Percentiles rank a stretch among this genome's conserved stretches.
Conservation (phyloP, 1,140 invertebrate genomes). For the Lutraria rhynchaena region DNA sequence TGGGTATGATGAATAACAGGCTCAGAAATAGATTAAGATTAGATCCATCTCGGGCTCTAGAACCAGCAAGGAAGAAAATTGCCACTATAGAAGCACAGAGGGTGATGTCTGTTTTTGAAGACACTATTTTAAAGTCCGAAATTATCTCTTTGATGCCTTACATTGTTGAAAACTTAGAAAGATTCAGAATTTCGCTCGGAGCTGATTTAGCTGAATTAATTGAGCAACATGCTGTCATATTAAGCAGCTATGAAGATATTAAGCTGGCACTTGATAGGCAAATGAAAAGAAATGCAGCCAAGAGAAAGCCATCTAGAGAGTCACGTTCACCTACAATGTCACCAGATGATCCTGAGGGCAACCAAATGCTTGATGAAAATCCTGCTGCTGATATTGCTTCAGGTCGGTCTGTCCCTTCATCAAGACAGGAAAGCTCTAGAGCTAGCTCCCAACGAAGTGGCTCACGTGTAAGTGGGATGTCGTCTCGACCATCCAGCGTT, state of each 20-base stretch:
- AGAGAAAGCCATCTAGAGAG: background rate
- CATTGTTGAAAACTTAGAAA: conserved; percentile 76
- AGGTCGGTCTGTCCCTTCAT: conserved; percentile 33
- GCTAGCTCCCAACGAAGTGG: conserved; percentile 22
- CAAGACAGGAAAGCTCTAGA: conserved; percentile 26
- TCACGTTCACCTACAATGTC: conserved; percentile 7
- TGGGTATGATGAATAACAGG: conserved; percentile 54
- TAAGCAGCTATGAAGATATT: conserved; percentile 75
- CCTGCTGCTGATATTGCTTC: conserved; percentile 36
- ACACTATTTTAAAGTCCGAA: conserved; percentile 76
- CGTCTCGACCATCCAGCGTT: conserved; percentile 53
- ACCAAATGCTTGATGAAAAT: conserved; percentile 60
- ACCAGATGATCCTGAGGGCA: conserved; percentile 52
- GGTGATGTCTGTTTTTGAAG: conserved; percentile 81
- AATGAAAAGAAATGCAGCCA: conserved; percentile 60
- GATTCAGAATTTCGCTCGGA: conserved; percentile 76
- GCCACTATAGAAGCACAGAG: conserved; percentile 80
- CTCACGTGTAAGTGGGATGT: background rate
- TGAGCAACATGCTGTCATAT: conserved; percentile 74
- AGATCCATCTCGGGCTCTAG: conserved; percentile 79
- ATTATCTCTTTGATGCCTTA: conserved; percentile 77
- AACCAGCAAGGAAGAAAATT: conserved; percentile 81
- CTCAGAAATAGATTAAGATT: conserved; percentile 67
- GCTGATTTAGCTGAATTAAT: conserved; percentile 72
- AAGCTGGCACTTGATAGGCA: conserved; percentile 70